Evolutionary conservation across 1,140 invertebrate genomes (phyloP), one percentile per base, ranked within the genome.

Genomic region (Macrotrachela quadricornifera): DNA sequence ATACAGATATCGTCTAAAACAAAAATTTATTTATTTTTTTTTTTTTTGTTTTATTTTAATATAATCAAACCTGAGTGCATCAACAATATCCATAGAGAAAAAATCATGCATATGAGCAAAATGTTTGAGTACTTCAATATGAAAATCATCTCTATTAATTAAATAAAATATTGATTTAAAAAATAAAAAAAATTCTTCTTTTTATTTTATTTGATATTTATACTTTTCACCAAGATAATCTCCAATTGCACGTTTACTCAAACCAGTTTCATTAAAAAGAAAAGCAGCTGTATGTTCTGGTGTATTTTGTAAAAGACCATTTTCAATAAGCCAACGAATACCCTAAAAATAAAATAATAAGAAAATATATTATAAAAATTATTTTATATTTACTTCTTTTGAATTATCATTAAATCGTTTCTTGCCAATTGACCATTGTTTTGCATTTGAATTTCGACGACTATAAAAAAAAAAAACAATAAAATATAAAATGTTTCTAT

Each of bases 331-430:
- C 73, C 88, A 96, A 73, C 94, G 87, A 64, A 97, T 92, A 54
- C 92, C 92, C 77, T 73, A 57, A n/a, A 62, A 60, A 48, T 37
- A 51, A 59, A n/a, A 53, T 17, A 11, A 6, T 46, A 44, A 41
- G 11, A 15, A 54, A 40, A 38, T 13, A 3, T 8, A 14, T 10
- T 45, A 15, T 37, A 45, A 43, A n/a, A n/a, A n/a, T 30, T 30
- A 2, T 30, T 12, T 50, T 36, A 10, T 46, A 50, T 47, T 44
- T 60, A 71, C 70, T 63, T 94, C 94, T 68, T 96, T 95, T 16
- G 90, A 90, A 70, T 97, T 90, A 86, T 95, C 94, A 69, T 97
- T 97, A 72, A 97, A 97, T 70, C 95, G 94, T 72, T 95, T 96
- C 47, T 87, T 79, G 30, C 91, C 92, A 65, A 91, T 90, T 50